Percentiles rank a stretch among this genome's conserved stretches.
Evolutionary conservation across 2,888 invertebrate species (phyloP).

Genomic region (Timema podura): DNA sequence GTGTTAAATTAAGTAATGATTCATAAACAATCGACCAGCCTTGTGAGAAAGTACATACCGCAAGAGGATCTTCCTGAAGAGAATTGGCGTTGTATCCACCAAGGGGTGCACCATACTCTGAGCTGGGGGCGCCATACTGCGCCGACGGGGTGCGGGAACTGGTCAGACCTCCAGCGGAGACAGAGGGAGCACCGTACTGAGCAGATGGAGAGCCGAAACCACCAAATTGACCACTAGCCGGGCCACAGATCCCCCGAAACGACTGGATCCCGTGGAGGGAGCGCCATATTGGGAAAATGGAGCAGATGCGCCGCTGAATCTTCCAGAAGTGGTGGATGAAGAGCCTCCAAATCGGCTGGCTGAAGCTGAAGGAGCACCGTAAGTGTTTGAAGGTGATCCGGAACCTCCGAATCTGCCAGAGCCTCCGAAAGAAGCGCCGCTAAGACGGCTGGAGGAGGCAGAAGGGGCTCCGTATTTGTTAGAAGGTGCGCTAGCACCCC

Average conservation of each 20-base stretch:
- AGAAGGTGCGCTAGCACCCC: constrained; percentile 9
- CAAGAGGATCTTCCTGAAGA: constrained; percentile 12
- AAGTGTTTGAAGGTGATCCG: not conserved
- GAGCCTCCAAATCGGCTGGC: not conserved
- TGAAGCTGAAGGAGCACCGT: not conserved
- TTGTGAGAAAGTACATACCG: constrained; percentile 8
- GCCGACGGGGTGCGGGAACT: constrained; percentile 11
- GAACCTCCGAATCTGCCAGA: not conserved
- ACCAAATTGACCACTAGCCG: constrained; percentile 11
- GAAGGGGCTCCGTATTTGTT: constrained; percentile 25
- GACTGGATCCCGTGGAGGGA: not conserved
- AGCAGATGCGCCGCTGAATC: not conserved
- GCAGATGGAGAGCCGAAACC: constrained; percentile 18
- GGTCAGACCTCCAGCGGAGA: not conserved
- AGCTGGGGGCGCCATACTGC: constrained; percentile 21
- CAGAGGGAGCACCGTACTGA: constrained; percentile 24
- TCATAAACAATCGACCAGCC: too few relatives aligned
- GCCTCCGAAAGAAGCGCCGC: constrained; percentile 2
- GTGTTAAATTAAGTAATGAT: too few relatives aligned
- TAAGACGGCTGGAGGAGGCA: not conserved
- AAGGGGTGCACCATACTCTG: constrained; percentile 33
- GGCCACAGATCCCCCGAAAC: constrained; percentile 2
- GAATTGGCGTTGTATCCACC: constrained; percentile 1
- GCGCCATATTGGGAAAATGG: not conserved
- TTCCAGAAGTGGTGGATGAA: not conserved